phyloP scores from a whole-genome alignment of 2,797 vertebrate species.

The Selene dorsalis region DNA sequence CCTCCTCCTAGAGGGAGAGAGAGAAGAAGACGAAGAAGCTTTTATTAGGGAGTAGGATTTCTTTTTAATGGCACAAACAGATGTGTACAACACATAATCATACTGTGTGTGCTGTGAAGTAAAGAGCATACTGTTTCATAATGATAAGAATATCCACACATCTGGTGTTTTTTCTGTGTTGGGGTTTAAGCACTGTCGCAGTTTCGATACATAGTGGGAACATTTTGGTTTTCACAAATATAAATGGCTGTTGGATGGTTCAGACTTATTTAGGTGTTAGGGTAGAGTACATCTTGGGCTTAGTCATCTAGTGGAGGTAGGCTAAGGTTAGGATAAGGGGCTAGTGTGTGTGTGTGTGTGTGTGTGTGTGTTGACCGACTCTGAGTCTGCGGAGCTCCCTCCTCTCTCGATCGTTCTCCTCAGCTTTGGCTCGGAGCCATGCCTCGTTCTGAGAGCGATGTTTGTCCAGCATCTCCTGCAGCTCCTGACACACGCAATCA shows the following conservation, averaged over 20 bases:
- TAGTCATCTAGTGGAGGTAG: not conserved
- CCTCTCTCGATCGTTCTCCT: conserved; percentile 84
- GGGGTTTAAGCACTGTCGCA: no score
- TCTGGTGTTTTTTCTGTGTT: no score
- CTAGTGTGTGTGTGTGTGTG: not conserved
- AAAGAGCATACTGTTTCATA: no score
- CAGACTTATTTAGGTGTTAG: not conserved
- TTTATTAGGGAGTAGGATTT: not conserved
- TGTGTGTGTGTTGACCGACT: conserved; percentile 57
- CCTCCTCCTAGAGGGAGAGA: conserved; percentile 62
- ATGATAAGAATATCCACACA: no score
- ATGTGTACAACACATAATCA: no score
- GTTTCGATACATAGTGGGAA: no score
- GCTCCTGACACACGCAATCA: conserved; percentile 70
- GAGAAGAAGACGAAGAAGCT: not conserved
- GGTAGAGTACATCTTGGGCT: not conserved
- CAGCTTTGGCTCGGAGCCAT: conserved; percentile 80
- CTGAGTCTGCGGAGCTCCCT: conserved; percentile 77
- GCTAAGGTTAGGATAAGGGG: not conserved
- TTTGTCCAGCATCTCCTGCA: conserved; percentile 82
- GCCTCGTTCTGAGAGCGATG: conserved; percentile 79
- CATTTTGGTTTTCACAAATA: not conserved
- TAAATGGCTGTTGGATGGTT: not conserved
- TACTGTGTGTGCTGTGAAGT: no score
- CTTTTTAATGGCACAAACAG: no score